phyloP scores from a whole-genome alignment of 2,888 invertebrate species.

The Scelioninae gen. 1 region DNA sequence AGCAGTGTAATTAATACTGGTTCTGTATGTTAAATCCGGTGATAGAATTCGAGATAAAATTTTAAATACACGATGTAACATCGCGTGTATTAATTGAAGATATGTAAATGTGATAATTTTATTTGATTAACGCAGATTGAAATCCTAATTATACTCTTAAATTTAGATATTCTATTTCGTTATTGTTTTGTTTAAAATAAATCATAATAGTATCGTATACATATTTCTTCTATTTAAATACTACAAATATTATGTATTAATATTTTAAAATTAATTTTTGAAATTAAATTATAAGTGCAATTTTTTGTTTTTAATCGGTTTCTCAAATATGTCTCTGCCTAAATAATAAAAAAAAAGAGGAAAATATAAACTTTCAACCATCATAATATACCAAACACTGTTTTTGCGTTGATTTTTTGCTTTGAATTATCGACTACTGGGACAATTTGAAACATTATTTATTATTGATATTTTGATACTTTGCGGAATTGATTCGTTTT shows the following conservation, averaged over 20 bases:
- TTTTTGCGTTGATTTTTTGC: neutral
- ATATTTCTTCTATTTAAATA: no score
- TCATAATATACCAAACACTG: neutral
- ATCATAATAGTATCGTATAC: no score
- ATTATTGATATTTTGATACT: neutral
- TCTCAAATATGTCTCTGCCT: neutral
- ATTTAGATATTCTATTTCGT: no score
- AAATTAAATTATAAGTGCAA: no score
- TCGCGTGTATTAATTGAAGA: neutral
- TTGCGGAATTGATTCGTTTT: neutral
- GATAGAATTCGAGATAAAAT: neutral
- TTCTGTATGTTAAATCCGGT: neutral
- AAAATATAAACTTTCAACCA: constrained; percentile 50
- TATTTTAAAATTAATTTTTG: no score
- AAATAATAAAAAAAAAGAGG: no score
- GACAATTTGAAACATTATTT: neutral
- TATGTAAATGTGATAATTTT: neutral
- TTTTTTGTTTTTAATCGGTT: neutral
- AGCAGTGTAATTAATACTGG: neutral
- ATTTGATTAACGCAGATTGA: neutral
- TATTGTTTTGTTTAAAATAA: no score
- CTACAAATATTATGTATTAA: no score
- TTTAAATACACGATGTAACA: neutral
- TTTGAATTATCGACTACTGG: constrained; percentile 11
- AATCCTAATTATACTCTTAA: neutral